Base-by-base conservation (phyloP, 2,797 vertebrate species). In the Phylloscopus collybita region DNA sequence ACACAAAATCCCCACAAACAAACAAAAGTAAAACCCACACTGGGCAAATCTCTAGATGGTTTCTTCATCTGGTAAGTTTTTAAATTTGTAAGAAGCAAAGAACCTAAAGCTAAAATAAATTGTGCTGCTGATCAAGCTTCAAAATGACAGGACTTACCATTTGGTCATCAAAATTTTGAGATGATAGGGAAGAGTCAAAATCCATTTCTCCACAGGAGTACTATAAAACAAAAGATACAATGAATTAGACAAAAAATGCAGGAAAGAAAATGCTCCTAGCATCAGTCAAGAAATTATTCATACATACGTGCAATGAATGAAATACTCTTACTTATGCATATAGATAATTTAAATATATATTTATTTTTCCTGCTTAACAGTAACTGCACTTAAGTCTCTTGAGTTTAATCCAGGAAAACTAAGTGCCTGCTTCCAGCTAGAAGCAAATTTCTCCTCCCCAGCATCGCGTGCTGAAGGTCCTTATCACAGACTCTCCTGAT, bases 91-190 rank as follows among this genome's bases (percentile, higher is more conserved):
- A 64, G 16, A 32, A 92, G 49, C 8, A 61, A 56, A 64, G 10
- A 80, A 53, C 3, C 11, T 51, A 27, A 56, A 51, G 6, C 17
- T 49, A 56, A 84, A 70, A 45, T 19, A 60, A 65, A 62, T 1
- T 69, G 2, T 36, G 16, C n/a, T 66, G 73, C 42, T 38, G 42
- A 56, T 62, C 17, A 38, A n/a, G 19, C 42, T 57, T 56, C 26
- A 50, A 56, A 84, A 47, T 27, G 10, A 51, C 17, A 71, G 12
- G 30, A 97, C 97, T 98, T 95, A 98, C 98, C 61, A 89, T 75
- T 38, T 94, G 94, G 13, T 98, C 98, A 65, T 98, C 97, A 82
- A 96, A 98, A 36, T 90, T 88, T 9, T 97, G 98, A 50, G 98
- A 98, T 2, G 97, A 93, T 19, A 91, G 27, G 20, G 97, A 97